Evolutionary conservation across 2,797 vertebrate species (phyloP), one percentile per base, ranked within the genome.

Genomic region (Anas georgica): DNA sequence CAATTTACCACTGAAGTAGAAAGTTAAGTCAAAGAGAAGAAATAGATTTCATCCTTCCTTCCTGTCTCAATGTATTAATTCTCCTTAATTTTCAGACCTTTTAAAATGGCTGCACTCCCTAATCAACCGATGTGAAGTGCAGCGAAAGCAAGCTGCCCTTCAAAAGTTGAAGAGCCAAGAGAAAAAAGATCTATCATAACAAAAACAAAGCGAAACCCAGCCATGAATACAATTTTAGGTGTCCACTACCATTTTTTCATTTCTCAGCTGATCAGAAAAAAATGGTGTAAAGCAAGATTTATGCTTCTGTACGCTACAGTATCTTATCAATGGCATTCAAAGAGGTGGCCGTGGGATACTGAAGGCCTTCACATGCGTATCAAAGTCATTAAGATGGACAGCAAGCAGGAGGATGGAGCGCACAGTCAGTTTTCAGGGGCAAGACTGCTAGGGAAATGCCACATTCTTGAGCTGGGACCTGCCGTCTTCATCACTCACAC

Each of bases 401-500:
- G 50, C 39, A 73, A 28, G 43, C 25, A 25, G 72, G 56, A 79
- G 12, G 3, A 39, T 7, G 2, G 41, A 58, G 33, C n/a, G 15
- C 0, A 4, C 1, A 12, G 31, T 6, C 58, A 62, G 12, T 6
- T 78, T 39, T 35, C 6, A 46, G 43, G 43, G 54, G 50, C 75
- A 58, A 9, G 0, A 6, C 4, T 14, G 31, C 0, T 8, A 6
- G 4, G 33, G 15, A 80, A 58, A 50, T 0, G 17, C 10, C 31
- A 12, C 15, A 33, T 3, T 0, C 1, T 2, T 66, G 17, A 54
- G 13, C 29, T 13, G 4, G 1, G 20, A 39, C 17, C 33, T 43
- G 10, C 33, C 1, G 1, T 37, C 50, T 43, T 62, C 48, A 67
- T 15, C 2, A 0, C 12, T 18, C 66, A 10, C 5, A 2, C 23